phyloP scores from a whole-genome alignment of 2,113 vertebrate species.

The Phalacrocorax brasilianus region DNA sequence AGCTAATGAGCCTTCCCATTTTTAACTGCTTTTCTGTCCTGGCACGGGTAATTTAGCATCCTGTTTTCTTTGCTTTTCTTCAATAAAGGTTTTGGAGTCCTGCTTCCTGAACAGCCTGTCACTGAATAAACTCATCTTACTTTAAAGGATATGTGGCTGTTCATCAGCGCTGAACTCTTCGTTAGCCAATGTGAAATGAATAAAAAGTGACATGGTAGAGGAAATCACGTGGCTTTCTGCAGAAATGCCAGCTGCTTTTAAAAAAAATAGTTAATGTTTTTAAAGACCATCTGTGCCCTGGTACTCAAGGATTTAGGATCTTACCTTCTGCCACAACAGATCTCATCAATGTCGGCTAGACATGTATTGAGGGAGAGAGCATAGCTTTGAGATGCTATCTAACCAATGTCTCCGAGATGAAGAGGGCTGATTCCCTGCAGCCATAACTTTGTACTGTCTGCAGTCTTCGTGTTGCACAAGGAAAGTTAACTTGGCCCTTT shows the following conservation, averaged over 20 bases:
- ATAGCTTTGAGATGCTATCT: not conserved
- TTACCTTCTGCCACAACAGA: not conserved
- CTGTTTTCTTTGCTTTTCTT: not conserved
- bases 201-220: not conserved
- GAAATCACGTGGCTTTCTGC: not conserved
- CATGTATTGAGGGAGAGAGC: accelerated
- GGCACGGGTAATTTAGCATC: not conserved
- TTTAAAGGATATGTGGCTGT: not conserved
- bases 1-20: not conserved
- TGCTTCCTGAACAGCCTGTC: not conserved
- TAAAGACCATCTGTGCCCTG: not conserved
- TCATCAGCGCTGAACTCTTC: not conserved
- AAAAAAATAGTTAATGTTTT: not conserved
- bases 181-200: not conserved
- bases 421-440: not conserved
- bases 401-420: not conserved
- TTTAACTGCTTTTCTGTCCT: not conserved
- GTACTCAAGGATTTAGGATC: not conserved
- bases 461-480: not conserved
- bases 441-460: not conserved
- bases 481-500: not conserved
- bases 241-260: not conserved
- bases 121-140: not conserved
- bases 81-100: not conserved
- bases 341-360: not conserved